Conservation (phyloP, 2,113 vertebrate genomes). For the Bothrops jararaca region DNA sequence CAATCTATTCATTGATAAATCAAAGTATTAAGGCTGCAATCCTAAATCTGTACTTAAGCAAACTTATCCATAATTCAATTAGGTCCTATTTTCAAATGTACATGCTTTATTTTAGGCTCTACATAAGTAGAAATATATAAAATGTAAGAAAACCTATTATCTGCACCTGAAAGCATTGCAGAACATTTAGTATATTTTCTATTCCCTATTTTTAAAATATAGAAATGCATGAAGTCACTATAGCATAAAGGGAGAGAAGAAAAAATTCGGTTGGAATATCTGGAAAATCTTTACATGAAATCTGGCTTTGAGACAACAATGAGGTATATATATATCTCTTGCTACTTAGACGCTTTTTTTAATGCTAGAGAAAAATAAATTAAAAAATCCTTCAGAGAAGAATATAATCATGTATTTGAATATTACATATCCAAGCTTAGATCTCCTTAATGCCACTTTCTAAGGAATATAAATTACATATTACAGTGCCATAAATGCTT, state of each 20-base stretch:
- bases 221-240: slow-evolving; percentile 84
- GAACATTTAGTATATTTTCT: background rate
- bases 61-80: background rate
- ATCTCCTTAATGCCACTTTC: background rate
- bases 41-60: background rate
- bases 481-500: background rate
- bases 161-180: background rate
- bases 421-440: background rate
- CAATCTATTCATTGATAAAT: background rate
- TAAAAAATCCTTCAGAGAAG: background rate
- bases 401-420: background rate
- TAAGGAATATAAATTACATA: background rate
- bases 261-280: slow-evolving; percentile 80
- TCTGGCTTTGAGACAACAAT: slow-evolving; percentile 77
- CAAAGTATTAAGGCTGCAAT: background rate
- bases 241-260: slow-evolving; percentile 75
- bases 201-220: background rate
- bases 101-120: background rate
- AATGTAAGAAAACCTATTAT: background rate
- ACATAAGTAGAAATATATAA: background rate
- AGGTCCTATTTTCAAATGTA: background rate
- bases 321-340: slow-evolving; percentile 61
- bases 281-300: slow-evolving; percentile 83
- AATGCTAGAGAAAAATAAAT: background rate
- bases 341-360: background rate